Base-by-base conservation (phyloP, 2,797 vertebrate species). In the Oophaga sylvatica region DNA sequence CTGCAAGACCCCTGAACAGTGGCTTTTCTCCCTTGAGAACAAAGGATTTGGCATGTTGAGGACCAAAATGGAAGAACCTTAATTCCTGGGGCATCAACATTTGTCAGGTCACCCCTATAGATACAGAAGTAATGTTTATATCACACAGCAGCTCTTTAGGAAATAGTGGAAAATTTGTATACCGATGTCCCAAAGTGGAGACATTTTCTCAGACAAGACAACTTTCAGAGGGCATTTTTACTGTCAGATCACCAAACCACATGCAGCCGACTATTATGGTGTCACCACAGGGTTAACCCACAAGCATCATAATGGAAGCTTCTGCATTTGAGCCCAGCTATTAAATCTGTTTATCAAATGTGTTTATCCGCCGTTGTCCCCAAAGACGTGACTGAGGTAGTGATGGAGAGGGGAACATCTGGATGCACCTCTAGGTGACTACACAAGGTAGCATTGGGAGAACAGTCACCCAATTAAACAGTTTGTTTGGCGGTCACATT, bases 291-390 rank as follows among this genome's bases (percentile, higher is more conserved):
- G 41, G 65, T 29, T 77, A 56, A 75, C 71, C 41, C 71, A 75
- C 71, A 48, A 16, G 48, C 41, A 19, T 31, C 56, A 16, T 35
- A n/a, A 62, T 48, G 31, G n/a, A 84, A 76, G 20, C 59, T 63
- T 84, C 35, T 16, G 67, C 22, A 67, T 41, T 59, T 48, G 10
- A 59, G 62, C 31, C 48, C 20, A 16, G 60, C 83, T 65, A 81
- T 85, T 89, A 89, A 73, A 29, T 86, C 56, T 89, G 88, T 89
- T 89, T 89, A 86, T 82, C 84, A 53, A 84, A 68, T 35, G 60
- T 83, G 81, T 87, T 87, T 85, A 86, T 22, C 60, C 56, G 31
- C 31, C 17, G 15, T 15, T 78, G 22, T 89, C 83, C 88, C 88
- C 53, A 71, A 68, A 78, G 88, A 79, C 82, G 41, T 7, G 35